Percentiles rank a stretch among this genome's conserved stretches.
These are phyloP conservation scores for Leptopilina syphax DNA, from an alignment of 2,888 invertebrate genomes.

Conservation along the genomic window DNA sequence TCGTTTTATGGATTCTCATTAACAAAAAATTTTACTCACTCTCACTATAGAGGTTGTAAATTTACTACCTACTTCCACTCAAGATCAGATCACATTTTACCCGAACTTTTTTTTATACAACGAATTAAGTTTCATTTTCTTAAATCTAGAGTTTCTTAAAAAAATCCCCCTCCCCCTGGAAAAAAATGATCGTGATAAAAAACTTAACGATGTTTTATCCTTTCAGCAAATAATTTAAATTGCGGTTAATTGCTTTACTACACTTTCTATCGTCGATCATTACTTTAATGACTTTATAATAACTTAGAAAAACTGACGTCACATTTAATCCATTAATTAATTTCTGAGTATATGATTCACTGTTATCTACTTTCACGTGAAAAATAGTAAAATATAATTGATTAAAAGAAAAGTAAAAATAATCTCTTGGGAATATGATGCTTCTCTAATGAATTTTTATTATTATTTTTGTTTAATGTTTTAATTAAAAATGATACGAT, in stretches of 20 bases:
- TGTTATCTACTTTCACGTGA: too few species aligned
- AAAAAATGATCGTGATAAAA: neutral
- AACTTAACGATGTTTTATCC: neutral
- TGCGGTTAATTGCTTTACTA: neutral
- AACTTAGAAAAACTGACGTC: too few species aligned
- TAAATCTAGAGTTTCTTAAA: neutral
- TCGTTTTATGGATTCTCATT: slow-evolving; percentile 33
- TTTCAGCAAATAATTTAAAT: slow-evolving; percentile 2
- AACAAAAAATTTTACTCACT: slow-evolving; percentile 29
- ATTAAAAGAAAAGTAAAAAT: too few species aligned
- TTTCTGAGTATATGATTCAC: too few species aligned
- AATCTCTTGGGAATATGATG: too few species aligned
- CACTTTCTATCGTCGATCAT: neutral
- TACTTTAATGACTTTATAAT: neutral
- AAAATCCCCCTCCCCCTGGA: neutral
- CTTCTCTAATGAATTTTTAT: too few species aligned
- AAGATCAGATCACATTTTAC: slow-evolving; percentile 13
- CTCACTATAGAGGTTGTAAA: neutral
- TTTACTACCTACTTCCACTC: neutral
- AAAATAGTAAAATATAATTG: too few species aligned
- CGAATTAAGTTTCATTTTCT: neutral
- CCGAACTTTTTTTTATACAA: neutral
- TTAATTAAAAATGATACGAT: neutral
- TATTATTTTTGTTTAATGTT: neutral
- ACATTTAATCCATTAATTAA: too few species aligned